phyloP scores from a whole-genome alignment of 1,140 invertebrate genomes.

The Argopecten irradians region DNA sequence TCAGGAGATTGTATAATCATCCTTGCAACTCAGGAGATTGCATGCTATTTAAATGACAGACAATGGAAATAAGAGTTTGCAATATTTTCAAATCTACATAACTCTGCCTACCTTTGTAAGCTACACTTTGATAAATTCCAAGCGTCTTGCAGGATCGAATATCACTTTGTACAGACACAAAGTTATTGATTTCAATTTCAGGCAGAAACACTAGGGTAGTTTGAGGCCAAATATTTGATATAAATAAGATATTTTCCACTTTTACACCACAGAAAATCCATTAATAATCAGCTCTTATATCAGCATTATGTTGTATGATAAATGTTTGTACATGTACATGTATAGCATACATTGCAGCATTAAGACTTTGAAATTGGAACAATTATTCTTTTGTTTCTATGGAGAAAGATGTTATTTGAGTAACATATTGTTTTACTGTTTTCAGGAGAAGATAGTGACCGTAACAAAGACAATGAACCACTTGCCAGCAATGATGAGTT shows the following conservation, averaged over 20 bases:
- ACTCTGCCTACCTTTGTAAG: too few species aligned
- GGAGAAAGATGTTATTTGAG: background rate
- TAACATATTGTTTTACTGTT: slow-evolving; percentile 30
- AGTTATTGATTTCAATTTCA: background rate
- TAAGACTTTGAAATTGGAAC: background rate
- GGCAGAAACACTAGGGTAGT: background rate
- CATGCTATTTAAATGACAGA: too few species aligned
- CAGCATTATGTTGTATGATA: too few species aligned
- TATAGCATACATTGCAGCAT: too few species aligned
- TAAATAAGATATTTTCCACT: background rate
- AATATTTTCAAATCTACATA: too few species aligned
- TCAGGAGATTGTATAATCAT: too few species aligned
- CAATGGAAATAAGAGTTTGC: too few species aligned
- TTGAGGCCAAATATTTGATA: too few species aligned
- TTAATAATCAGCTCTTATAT: background rate
- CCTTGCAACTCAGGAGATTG: too few species aligned
- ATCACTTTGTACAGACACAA: background rate
- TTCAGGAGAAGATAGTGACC: slow-evolving; percentile 65
- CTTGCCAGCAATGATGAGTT: slow-evolving; percentile 65
- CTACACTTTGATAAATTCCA: too few species aligned
- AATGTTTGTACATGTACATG: too few species aligned
- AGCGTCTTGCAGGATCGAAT: too few species aligned
- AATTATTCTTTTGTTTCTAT: background rate
- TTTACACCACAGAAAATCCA: background rate
- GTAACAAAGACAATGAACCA: slow-evolving; percentile 60